Evolutionary conservation across 2,888 invertebrate species (phyloP), one percentile per base, ranked within the genome.

Genomic region (Lacanobia oleracea): DNA sequence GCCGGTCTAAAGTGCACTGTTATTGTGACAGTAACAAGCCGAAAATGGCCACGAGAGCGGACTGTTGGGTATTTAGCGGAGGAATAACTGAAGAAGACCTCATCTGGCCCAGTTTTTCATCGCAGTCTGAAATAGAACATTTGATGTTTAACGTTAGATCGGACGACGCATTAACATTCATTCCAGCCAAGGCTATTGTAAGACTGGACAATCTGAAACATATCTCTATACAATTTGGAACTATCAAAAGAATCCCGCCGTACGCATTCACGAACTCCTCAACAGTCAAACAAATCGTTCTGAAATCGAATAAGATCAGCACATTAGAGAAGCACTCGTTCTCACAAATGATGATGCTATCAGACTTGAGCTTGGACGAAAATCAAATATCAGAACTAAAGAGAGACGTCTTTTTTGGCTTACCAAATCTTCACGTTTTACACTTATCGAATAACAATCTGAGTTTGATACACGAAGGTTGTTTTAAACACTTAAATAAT

Each of bases 361-460:
- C 97, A 1, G 96, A 97, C 72, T 93, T 98, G 75, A 97, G 97
- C 88, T 93, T 98, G 86, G 97, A 97, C 77, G 97, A 98, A 80
- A 98, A 98, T 92, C 96, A 97, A 86, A 97, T 98, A 88, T 96
- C 97, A 16, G 98, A 98, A 90, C 95, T 98, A 76, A 97, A 97
- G 88, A 96, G 97, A 66, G 97, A 97, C 85, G 97, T 98, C 1
- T 98, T 98, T 91, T 97, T 97, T 75, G 97, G 97, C 87, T 91
- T 98, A 76, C 98, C 98, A 0, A 96, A 97, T 64, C 93, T 98
- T 82, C 97, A 97, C 83, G 96, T 97, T 65, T 96, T 99, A 73
- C 97, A 97, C 88, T 95, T 99, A 74, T 98, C 98, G 84, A 97
- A 97, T 88, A 99, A 99, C 93, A 97, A 98, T 88, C 96, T 99